A percentile compares a stretch with the other conserved stretches of the same genome.
phyloP scores from a whole-genome alignment of 1,140 invertebrate species.

The Drosophila chauvacae region DNA sequence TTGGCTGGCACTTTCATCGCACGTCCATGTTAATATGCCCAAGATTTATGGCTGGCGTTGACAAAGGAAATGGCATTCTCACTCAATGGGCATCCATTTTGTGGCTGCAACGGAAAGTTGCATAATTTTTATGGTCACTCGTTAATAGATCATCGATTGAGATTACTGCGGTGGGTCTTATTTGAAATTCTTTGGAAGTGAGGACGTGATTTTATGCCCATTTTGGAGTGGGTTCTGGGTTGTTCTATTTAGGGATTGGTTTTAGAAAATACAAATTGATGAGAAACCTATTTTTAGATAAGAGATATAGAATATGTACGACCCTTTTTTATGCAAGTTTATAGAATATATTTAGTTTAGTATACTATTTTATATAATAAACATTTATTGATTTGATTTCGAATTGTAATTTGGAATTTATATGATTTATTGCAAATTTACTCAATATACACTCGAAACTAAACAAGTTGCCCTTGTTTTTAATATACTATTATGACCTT shows the following conservation, averaged over 20 bases:
- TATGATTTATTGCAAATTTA: too few relatives aligned
- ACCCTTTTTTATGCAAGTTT: too few relatives aligned
- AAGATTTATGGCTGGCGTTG: conserved; percentile 72
- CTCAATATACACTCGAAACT: too few relatives aligned
- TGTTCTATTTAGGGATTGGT: conserved; percentile 14
- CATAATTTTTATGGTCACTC: conserved; percentile 78
- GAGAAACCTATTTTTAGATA: neutral
- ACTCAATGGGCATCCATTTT: conserved; percentile 69
- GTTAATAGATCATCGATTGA: conserved; percentile 80
- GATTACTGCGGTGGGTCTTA: conserved; percentile 68
- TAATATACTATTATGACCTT: neutral
- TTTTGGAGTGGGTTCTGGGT: neutral
- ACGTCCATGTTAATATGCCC: conserved; percentile 80
- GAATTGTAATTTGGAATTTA: neutral
- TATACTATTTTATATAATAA: too few relatives aligned
- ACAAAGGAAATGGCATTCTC: conserved; percentile 79
- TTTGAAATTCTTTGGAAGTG: conserved; percentile 44
- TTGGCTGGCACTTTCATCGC: conserved; percentile 80
- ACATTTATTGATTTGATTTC: neutral
- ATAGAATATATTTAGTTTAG: too few relatives aligned
- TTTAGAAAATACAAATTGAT: neutral
- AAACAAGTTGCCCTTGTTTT: neutral
- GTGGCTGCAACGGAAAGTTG: conserved; percentile 61
- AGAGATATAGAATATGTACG: accelerated
- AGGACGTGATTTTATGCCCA: conserved; percentile 38